Evolutionary conservation across 2,113 vertebrate species (phyloP).

Genomic region (Micronycteris hirsuta): DNA sequence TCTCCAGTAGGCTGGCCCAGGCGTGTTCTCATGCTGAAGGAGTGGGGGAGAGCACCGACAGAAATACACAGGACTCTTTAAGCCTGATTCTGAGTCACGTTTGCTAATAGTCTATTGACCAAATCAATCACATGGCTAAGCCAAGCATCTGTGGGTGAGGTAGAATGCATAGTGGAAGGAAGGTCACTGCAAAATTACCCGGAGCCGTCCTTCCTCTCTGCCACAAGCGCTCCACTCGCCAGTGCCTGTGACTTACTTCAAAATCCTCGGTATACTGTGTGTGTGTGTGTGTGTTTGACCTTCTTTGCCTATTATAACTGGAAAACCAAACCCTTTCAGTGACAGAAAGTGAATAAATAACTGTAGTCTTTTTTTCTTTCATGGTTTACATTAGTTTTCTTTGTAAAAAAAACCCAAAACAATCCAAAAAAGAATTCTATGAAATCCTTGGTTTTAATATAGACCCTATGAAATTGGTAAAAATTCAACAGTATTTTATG

Average conservation of each 20-base stretch:
- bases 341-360: neutral
- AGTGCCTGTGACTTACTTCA: neutral
- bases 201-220: neutral
- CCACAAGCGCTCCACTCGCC: too few relatives aligned
- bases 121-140: neutral
- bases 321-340: neutral
- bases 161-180: rapidly evolving
- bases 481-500: neutral
- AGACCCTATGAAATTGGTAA: neutral
- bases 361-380: neutral
- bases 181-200: rapidly evolving
- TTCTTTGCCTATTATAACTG: neutral
- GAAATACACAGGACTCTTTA: neutral
- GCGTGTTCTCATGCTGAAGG: neutral
- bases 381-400: neutral
- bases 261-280: neutral
- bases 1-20: neutral
- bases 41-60: neutral
- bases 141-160: neutral
- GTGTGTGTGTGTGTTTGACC: neutral
- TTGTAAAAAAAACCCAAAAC: neutral
- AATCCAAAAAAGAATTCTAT: neutral
- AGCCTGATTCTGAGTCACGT: neutral
- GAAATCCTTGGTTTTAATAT: neutral
- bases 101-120: neutral